phyloP scores from a whole-genome alignment of 2,797 vertebrate species.

The Poeciliopsis turneri region DNA sequence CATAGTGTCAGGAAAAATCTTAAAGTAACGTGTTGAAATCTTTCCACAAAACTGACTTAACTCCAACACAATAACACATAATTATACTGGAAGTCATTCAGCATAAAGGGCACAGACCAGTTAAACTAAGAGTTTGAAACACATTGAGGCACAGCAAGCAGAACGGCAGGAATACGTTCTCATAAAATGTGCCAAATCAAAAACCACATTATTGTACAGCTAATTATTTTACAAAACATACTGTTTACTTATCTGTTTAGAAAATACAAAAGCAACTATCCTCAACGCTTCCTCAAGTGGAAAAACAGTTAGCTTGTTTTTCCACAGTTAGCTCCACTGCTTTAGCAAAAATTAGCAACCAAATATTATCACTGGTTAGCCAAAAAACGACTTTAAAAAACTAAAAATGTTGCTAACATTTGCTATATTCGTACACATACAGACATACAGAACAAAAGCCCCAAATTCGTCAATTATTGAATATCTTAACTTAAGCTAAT shows the following conservation, averaged over 20 bases:
- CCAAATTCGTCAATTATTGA: not conserved
- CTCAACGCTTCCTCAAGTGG: not conserved
- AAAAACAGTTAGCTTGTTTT: not conserved
- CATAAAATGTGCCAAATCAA: not conserved
- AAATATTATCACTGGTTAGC: not conserved
- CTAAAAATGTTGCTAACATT: not conserved
- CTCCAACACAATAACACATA: constrained; percentile 37
- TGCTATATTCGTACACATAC: not conserved
- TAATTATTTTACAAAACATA: not conserved
- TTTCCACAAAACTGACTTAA: constrained; percentile 33
- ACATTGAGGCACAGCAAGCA: not conserved
- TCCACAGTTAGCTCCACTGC: not conserved
- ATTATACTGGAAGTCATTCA: constrained; percentile 50
- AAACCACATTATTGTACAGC: not conserved
- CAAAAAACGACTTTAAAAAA: not conserved
- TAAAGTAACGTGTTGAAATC: constrained; percentile 57
- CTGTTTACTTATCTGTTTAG: not conserved
- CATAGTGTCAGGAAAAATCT: constrained; percentile 43
- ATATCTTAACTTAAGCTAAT: not conserved
- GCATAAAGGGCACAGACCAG: not conserved
- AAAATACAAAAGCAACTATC: not conserved
- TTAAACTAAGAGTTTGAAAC: constrained; percentile 20
- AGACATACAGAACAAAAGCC: not conserved
- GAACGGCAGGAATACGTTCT: constrained; percentile 8
- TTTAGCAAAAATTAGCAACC: not conserved